Conservation (phyloP, 2,888 invertebrate species). For the Eupithecia subfuscata region DNA sequence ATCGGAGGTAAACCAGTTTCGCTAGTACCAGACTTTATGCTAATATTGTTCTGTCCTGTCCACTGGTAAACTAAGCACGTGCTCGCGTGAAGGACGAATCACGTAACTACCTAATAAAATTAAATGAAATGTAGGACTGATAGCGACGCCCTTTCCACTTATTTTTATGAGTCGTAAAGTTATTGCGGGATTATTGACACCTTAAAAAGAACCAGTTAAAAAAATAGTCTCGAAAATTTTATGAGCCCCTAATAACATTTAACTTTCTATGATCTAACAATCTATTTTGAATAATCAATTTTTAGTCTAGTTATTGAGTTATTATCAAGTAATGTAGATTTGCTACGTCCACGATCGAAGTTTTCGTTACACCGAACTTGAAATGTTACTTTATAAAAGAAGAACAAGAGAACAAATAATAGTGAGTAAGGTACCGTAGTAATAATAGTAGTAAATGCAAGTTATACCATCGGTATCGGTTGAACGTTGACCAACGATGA, state of each 20-base stretch:
- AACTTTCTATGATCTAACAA: no score
- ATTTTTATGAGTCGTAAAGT: conserved; percentile 38
- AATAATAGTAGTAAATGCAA: not conserved
- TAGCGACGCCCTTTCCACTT: conserved; percentile 32
- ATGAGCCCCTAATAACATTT: no score
- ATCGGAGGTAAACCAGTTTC: conserved; percentile 39
- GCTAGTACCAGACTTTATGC: conserved; percentile 36
- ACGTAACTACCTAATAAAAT: conserved; percentile 34
- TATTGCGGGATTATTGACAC: not conserved
- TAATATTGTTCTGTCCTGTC: conserved; percentile 28
- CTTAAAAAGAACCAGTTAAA: not conserved
- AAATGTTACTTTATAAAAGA: not conserved
- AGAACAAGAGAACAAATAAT: not conserved
- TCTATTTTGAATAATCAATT: no score
- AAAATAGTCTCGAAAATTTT: not conserved
- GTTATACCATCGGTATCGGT: conserved; percentile 18
- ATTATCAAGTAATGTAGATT: not conserved
- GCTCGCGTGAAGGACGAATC: conserved; percentile 32
- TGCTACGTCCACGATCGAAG: not conserved
- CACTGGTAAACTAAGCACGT: conserved; percentile 38
- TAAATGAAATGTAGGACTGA: conserved; percentile 19
- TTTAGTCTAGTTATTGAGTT: no score
- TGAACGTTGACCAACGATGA: conserved; percentile 55
- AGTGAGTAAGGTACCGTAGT: not conserved
- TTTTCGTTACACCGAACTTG: not conserved